A percentile compares a stretch with the other conserved stretches of the same genome.
Conservation (phyloP, 2,888 invertebrate genomes). For the Drosophila mimica region DNA sequence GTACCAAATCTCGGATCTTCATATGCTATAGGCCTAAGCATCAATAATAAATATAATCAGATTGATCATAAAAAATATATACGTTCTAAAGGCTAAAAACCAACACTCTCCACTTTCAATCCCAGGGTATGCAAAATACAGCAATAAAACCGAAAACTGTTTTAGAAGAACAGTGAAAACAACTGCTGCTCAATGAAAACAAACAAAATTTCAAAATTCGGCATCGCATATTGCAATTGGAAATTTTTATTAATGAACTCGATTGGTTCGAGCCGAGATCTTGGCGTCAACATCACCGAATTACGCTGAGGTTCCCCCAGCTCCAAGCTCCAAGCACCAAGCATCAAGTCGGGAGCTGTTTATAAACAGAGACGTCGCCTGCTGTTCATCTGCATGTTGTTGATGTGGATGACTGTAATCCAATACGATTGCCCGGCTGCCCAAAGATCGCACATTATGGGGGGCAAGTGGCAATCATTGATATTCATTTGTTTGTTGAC, state of each 20-base stretch:
- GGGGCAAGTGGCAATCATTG: slow-evolving; percentile 45
- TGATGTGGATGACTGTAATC: slow-evolving; percentile 49
- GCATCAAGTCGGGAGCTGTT: slow-evolving; percentile 20
- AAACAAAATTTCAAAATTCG: slow-evolving; percentile 37
- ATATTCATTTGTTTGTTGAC: slow-evolving; percentile 65
- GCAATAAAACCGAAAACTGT: background rate
- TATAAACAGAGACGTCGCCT: slow-evolving; percentile 34
- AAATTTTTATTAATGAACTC: slow-evolving; percentile 30
- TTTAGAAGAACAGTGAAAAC: background rate
- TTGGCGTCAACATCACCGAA: slow-evolving; percentile 59
- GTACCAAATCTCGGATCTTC: background rate
- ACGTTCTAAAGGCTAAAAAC: no score
- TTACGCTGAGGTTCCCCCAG: slow-evolving; percentile 50
- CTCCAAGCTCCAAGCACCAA: slow-evolving; percentile 1
- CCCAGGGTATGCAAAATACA: slow-evolving; percentile 11
- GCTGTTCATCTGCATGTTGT: slow-evolving; percentile 31
- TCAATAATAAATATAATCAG: background rate
- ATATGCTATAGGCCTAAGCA: background rate
- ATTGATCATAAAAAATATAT: background rate
- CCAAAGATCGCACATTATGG: slow-evolving; percentile 27
- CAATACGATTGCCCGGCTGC: slow-evolving; percentile 36
- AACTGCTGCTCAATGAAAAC: slow-evolving; percentile 29
- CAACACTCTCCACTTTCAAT: no score
- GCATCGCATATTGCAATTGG: slow-evolving; percentile 5
- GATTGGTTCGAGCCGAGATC: slow-evolving; percentile 3